Evolutionary conservation across 23 tunicate genomes (phyloP).

Genomic region (Trididemnum nubilum): DNA sequence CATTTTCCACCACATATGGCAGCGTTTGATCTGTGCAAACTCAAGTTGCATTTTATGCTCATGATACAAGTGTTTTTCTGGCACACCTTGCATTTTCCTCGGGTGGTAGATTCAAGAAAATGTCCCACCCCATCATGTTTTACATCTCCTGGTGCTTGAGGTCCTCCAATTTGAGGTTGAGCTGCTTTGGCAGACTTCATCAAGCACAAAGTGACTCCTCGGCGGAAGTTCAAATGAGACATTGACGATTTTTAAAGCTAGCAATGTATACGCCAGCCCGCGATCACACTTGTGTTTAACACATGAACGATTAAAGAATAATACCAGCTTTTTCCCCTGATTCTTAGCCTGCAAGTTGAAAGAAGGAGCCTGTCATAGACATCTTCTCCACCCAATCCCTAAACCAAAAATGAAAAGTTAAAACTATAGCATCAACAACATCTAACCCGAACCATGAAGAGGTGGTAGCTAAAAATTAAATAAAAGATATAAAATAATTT

Average conservation of each 20-base stretch:
- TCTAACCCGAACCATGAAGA: too few species aligned
- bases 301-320: background rate
- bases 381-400: background rate
- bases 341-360: background rate
- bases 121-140: too few species aligned
- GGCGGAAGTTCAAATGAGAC: background rate
- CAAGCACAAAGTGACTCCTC: background rate
- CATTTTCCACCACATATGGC: too few species aligned
- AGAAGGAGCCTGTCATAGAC: background rate
- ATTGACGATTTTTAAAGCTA: background rate
- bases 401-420: too few species aligned
- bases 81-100: too few species aligned
- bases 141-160: background rate
- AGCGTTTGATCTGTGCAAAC: background rate
- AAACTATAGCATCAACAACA: too few species aligned
- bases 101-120: too few species aligned
- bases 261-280: too few species aligned
- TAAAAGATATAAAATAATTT: too few species aligned
- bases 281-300: too few species aligned
- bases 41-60: background rate
- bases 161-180: background rate
- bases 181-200: too few species aligned
- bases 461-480: too few species aligned
- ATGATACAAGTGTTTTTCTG: background rate
- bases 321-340: background rate